Percentiles rank a stretch among this genome's conserved stretches.
These are phyloP conservation scores for Onychomys arenicola DNA, from an alignment of 2,797 vertebrate genomes.

Conservation along the genomic window DNA sequence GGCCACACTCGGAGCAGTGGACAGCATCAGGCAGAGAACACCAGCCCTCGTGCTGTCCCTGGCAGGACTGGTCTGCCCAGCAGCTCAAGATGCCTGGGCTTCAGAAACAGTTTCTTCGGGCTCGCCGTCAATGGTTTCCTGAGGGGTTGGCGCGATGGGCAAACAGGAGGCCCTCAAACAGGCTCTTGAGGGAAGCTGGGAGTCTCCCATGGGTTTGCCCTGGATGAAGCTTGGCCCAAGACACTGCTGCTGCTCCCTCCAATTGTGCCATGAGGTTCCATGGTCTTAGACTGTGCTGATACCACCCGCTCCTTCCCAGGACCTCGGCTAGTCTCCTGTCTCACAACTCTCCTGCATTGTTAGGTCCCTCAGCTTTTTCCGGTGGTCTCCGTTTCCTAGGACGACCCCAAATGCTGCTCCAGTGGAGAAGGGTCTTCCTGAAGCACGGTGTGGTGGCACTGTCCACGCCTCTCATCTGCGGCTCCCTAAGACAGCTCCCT, in stretches of 20 bases:
- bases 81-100: background rate
- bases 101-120: no score
- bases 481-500: background rate
- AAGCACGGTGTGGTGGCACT: background rate
- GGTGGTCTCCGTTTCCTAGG: background rate
- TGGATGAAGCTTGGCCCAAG: background rate
- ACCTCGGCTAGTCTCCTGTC: background rate
- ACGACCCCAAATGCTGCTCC: background rate
- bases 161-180: background rate
- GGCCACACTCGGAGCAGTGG: rapidly evolving
- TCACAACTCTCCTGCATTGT: background rate
- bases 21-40: background rate
- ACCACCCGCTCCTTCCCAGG: background rate
- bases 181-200: background rate
- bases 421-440: background rate
- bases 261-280: background rate
- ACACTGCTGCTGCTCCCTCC: background rate
- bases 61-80: background rate
- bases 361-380: background rate
- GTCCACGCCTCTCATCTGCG: background rate
- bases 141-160: background rate
- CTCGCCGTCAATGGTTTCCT: background rate
- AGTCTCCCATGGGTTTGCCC: background rate
- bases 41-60: background rate
- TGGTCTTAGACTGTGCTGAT: background rate